These are phyloP conservation scores for Chaetoderma sp. DNA, from an alignment of 2,888 invertebrate genomes.

Conservation along the genomic window DNA sequence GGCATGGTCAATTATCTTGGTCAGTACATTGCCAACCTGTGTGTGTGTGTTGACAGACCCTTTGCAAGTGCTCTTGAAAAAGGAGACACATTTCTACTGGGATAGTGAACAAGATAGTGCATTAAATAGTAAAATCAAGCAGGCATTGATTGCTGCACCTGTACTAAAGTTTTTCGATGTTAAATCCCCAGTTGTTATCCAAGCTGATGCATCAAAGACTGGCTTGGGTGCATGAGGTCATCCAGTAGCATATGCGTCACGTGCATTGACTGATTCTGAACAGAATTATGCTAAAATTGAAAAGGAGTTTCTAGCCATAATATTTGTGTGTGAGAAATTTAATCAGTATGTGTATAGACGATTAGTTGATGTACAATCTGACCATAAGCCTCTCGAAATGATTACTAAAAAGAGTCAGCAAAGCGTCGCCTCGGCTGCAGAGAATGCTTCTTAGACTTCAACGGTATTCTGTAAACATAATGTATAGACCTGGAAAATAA, in stretches of 20 bases:
- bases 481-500: conserved; percentile 30
- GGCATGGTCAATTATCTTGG: conserved; percentile 35
- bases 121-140: conserved; percentile 24
- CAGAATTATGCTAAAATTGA: conserved; percentile 36
- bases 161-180: conserved; percentile 33
- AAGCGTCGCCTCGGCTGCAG: conserved; percentile 29
- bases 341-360: conserved; percentile 31
- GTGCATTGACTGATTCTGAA: conserved; percentile 32
- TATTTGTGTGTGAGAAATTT: conserved; percentile 31
- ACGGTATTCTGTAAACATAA: conserved; percentile 24
- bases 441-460: conserved; percentile 25
- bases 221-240: conserved; percentile 31
- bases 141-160: conserved; percentile 23
- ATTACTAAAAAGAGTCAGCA: conserved; percentile 19
- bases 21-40: conserved; percentile 36
- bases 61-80: conserved; percentile 28
- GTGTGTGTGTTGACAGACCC: conserved; percentile 30
- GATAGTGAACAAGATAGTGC: conserved; percentile 10
- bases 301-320: conserved; percentile 32
- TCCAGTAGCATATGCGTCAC: conserved; percentile 38
- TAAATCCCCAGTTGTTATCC: conserved; percentile 2
- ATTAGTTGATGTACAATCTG: conserved; percentile 28
- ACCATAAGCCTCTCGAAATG: conserved; percentile 35
- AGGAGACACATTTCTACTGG: conserved; percentile 20
- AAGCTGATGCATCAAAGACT: conserved; percentile 28